phyloP scores from a whole-genome alignment of 2,113 vertebrate species.

The Aspidoscelis tigris region DNA sequence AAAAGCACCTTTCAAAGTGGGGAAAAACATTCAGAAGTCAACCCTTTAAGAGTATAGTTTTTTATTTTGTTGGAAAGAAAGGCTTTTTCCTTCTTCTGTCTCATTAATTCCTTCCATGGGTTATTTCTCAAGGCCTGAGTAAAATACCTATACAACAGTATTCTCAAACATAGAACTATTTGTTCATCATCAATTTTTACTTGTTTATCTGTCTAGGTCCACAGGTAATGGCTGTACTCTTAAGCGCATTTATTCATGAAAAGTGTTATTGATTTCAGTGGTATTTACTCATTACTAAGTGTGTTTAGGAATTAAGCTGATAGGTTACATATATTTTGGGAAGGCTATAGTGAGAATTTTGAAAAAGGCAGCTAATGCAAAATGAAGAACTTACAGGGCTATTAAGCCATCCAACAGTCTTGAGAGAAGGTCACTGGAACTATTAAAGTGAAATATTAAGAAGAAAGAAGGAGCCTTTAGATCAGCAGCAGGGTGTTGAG shows the following conservation, averaged over 20 bases:
- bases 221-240: constrained; percentile 19
- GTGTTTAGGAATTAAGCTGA: constrained; percentile 9
- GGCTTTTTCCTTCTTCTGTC: background rate
- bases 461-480: too few species aligned
- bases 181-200: constrained; percentile 9
- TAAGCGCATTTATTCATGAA: constrained; percentile 28
- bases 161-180: background rate
- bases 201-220: constrained; percentile 12
- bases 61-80: too few species aligned
- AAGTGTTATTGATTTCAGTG: constrained; percentile 21
- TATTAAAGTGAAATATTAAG: background rate
- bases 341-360: background rate
- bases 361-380: background rate
- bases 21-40: background rate
- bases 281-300: constrained; percentile 15
- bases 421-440: background rate
- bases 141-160: background rate
- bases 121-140: background rate
- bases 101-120: background rate
- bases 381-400: background rate
- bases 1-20: background rate
- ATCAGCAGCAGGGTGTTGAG: too few species aligned
- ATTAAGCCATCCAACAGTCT: background rate
- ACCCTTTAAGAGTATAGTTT: background rate
- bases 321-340: constrained; percentile 5